Conservation (phyloP, 2,888 invertebrate genomes). For the Leptopilina drosophilae region DNA sequence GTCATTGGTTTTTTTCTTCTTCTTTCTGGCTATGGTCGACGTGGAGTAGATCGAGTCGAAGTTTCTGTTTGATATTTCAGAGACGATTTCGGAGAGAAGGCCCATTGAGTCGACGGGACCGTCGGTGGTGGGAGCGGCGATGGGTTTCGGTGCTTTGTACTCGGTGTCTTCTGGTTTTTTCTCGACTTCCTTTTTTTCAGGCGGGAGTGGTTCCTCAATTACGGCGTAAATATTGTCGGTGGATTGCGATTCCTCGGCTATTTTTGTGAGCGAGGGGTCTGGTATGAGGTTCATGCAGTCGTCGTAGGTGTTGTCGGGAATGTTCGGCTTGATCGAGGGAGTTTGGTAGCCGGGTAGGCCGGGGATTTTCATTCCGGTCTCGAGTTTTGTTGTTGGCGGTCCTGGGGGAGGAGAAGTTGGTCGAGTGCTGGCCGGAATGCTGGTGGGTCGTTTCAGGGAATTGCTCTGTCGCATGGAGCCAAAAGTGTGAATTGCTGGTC, state of each 20-base stretch:
- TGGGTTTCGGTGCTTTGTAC: constrained; percentile 78
- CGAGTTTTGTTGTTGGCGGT: constrained; percentile 78
- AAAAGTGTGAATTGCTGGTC: constrained; percentile 85
- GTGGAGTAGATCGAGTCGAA: constrained; percentile 92
- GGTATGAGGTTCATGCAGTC: constrained; percentile 86
- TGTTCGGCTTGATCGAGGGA: constrained; percentile 75
- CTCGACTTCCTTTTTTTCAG: constrained; percentile 68
- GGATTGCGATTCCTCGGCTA: constrained; percentile 81
- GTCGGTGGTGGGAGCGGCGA: constrained; percentile 76
- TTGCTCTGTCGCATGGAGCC: constrained; percentile 89
- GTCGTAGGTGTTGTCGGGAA: constrained; percentile 82
- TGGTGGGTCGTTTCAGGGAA: constrained; percentile 84
- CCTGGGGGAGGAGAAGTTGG: constrained; percentile 88
- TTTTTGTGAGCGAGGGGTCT: constrained; percentile 81
- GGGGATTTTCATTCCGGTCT: constrained; percentile 72
- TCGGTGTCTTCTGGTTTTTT: constrained; percentile 71
- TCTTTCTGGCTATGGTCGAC: constrained; percentile 81
- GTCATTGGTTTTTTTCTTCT: constrained; percentile 74
- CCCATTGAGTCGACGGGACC: constrained; percentile 83
- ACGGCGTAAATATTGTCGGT: constrained; percentile 91
- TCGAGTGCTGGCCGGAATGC: constrained; percentile 83
- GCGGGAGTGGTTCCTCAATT: constrained; percentile 87
- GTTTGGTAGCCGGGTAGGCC: constrained; percentile 81
- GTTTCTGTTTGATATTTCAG: constrained; percentile 91
- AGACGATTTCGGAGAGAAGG: constrained; percentile 90